Conservation (phyloP, 1,140 invertebrate genomes). For the Diachasma alloeum region DNA sequence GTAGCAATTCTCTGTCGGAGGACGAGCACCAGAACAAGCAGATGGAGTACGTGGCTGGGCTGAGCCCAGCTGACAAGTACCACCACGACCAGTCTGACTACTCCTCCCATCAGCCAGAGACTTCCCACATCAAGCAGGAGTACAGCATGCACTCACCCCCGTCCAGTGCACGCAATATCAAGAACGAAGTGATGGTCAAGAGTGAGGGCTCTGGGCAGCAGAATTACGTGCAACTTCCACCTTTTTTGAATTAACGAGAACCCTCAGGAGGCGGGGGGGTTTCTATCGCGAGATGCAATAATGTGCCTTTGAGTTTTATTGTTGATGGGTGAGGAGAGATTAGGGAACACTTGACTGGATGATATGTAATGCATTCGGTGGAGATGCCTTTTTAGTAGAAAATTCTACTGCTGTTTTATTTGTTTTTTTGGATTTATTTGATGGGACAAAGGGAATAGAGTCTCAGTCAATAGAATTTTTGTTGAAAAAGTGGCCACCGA, state of each 20-base stretch:
- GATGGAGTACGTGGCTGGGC: slow-evolving; percentile 53
- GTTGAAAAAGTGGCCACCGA: too few species aligned
- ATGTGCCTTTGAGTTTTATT: slow-evolving; percentile 35
- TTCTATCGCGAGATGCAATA: slow-evolving; percentile 12
- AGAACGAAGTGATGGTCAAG: slow-evolving; percentile 69
- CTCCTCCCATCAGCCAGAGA: slow-evolving; percentile 65
- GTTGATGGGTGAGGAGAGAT: too few species aligned
- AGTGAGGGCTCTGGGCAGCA: slow-evolving; percentile 70
- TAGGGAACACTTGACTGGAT: too few species aligned
- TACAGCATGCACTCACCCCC: slow-evolving; percentile 66
- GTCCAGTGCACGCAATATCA: slow-evolving; percentile 55
- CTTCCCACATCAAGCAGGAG: slow-evolving; percentile 63
- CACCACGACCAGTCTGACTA: slow-evolving; percentile 68
- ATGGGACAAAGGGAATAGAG: too few species aligned
- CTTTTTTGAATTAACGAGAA: slow-evolving; percentile 77
- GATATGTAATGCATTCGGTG: too few species aligned
- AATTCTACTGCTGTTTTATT: too few species aligned
- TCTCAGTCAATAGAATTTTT: too few species aligned
- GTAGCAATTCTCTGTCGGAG: slow-evolving; percentile 55
- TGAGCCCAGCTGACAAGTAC: slow-evolving; percentile 67
- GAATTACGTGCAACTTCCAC: slow-evolving; percentile 75
- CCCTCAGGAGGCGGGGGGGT: slow-evolving; percentile 46
- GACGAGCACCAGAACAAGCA: slow-evolving; percentile 63
- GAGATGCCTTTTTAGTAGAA: too few species aligned
- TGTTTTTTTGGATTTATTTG: too few species aligned